A percentile compares a stretch with the other conserved stretches of the same genome.
Evolutionary conservation across 2,888 invertebrate species (phyloP).

Genomic region (Exephanes ischioxanthus): DNA sequence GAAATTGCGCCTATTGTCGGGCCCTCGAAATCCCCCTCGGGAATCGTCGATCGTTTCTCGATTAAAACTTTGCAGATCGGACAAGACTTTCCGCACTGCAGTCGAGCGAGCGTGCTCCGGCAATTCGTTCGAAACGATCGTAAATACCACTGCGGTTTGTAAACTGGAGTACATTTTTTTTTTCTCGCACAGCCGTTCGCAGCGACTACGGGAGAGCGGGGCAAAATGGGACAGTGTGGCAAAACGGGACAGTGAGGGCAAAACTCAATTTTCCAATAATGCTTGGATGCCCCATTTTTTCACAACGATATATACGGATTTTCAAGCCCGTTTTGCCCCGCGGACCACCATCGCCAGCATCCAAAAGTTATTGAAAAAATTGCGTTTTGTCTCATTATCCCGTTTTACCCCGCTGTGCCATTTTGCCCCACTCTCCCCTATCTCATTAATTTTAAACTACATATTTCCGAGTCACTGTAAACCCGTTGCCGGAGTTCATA

Average conservation of each 20-base stretch:
- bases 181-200: background rate
- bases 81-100: background rate
- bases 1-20: slow-evolving; percentile 56
- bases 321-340: too few relatives aligned
- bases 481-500: background rate
- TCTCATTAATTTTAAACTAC: slow-evolving; percentile 16
- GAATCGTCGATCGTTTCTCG: slow-evolving; percentile 39
- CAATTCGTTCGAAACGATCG: background rate
- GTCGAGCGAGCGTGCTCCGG: background rate
- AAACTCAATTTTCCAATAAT: too few relatives aligned
- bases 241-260: too few relatives aligned
- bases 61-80: slow-evolving; percentile 55
- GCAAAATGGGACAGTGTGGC: too few relatives aligned
- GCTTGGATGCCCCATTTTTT: too few relatives aligned
- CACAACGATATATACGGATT: too few relatives aligned
- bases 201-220: background rate
- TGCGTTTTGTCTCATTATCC: too few relatives aligned
- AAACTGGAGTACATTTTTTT: background rate
- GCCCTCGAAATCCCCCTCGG: slow-evolving; percentile 4
- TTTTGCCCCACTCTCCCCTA: background rate
- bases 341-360: too few relatives aligned
- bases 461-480: background rate
- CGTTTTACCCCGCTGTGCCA: too few relatives aligned
- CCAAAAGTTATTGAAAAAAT: too few relatives aligned
- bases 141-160: background rate